Evolutionary conservation across 2,888 invertebrate species (phyloP), one percentile per base, ranked within the genome.

Genomic region (Gari tellinella): DNA sequence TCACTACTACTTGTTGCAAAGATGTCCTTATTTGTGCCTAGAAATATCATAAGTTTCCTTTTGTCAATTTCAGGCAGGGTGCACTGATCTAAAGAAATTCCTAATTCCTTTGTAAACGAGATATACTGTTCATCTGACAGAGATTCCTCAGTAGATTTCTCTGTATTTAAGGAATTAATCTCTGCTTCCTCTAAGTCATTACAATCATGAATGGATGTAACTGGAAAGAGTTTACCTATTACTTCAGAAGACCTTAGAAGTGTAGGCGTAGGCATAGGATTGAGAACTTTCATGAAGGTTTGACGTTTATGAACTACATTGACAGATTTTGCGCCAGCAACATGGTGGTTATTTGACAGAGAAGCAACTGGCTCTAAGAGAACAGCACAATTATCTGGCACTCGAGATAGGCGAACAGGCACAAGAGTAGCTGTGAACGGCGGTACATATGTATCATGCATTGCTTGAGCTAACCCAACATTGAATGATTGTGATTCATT

Each of bases 361-460:
- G 60, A 49, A 31, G 3, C 4, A 1, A 60, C 43, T n/a, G 65
- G 62, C 40, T 72, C 66, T 17, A 66, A 15, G 0, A 72, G 31
- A 7, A 53, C 55, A n/a, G 25, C 38, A 4, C 15, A 12, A 52
- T 41, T 19, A 23, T 62, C 0, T 55, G 23, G 14, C 3, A 72
- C 19, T 40, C 41, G 66, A 23, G 72, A 72, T 15, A 66, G 40
- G 49, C 26, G 49, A 8, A 72, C 66, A 21, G 65, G 72, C 7
- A 62, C 56, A 1, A 61, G 8, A 0, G 19, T 26, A n/a, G 66
- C 66, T 31, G 56, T 46, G 0, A n/a, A 12, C 14, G 72, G 72
- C 23, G 43, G 17, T 15, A 72, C 15, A 0, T 23, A 38, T 3
- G 61, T 37, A 0, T 37, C 12, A 15, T 25, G 14, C n/a, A 8